Evolutionary conservation across 30 jellyfish, hydroid and myxozoan genomes (phyloP), one percentile per base, ranked within the genome.

Genomic region (Turritopsis dohrnii): DNA sequence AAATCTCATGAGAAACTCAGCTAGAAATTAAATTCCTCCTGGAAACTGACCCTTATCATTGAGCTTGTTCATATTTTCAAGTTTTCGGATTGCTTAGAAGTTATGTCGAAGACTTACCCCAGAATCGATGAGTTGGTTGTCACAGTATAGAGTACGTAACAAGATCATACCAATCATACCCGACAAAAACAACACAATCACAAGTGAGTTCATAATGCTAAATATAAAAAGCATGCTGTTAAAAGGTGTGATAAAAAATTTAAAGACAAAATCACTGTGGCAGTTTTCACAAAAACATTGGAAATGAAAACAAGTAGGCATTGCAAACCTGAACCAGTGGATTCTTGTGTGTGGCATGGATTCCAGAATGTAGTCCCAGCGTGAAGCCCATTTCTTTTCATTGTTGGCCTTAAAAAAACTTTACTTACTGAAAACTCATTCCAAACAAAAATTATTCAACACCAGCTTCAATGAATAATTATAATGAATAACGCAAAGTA

Each of bases 301-400:
- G 13, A 41, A 41, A 41, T 41, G 9, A 41, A 41, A 41, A 41
- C 13, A 41, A 41, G 13, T 41, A 13, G 5, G 8, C 28, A 69
- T 7, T 69, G 30, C 8, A 21, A 30, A 94, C 99, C 99, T 94
- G 87, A 94, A 88, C 99, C 99, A 94, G 71, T 88, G 99, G 69
- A 94, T 88, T 75, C 95, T 85, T 21, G 99, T 88, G 85, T 94
- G 99, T 18, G 96, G 96, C 97, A 94, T 88, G 52, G 97, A 89
- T 31, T 94, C 96, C 80, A 94, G 65, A 80, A 94, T 88, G 91
- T 94, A 94, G 84, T 94, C 99, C 99, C 99, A 94, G 21, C 99
- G 95, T 3, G 99, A 94, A 28, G 96, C 96, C 99, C 99, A 94
- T 86, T 94, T 94, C 87, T 86, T 29, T 1, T 76, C 24, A 81